phyloP scores from a whole-genome alignment of 2,888 invertebrate species.

The Tinea semifulvella region DNA sequence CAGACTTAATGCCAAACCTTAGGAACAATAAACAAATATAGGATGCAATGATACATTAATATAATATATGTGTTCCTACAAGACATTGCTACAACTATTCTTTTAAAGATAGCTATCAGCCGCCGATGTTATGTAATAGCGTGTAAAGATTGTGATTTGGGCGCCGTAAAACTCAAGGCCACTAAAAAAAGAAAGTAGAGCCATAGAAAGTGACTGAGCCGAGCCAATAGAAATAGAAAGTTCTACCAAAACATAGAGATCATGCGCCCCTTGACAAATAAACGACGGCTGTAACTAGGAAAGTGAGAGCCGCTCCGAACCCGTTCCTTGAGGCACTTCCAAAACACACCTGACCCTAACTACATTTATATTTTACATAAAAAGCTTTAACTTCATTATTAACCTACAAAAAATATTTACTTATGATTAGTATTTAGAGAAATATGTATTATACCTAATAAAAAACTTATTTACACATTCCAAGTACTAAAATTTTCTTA shows the following conservation, averaged over 20 bases:
- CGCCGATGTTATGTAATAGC: constrained; percentile 7
- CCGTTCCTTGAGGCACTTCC: constrained; percentile 31
- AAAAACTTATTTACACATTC: neutral
- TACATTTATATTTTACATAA: too few species aligned
- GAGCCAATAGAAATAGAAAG: constrained; percentile 63
- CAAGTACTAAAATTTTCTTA: neutral
- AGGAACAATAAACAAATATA: too few species aligned
- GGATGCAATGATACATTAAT: too few species aligned
- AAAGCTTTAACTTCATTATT: too few species aligned
- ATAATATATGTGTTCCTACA: too few species aligned
- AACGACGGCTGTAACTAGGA: constrained; percentile 54
- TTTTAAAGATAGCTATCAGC: neutral
- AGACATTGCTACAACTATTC: too few species aligned
- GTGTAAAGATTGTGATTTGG: neutral
- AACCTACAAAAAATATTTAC: too few species aligned
- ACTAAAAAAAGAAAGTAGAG: constrained; percentile 59
- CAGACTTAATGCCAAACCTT: too few species aligned
- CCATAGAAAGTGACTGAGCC: constrained; percentile 57
- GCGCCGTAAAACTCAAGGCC: constrained; percentile 6
- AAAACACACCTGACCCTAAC: too few species aligned
- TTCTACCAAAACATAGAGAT: constrained; percentile 43
- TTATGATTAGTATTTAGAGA: too few species aligned
- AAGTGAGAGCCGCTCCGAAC: constrained; percentile 57
- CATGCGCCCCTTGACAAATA: constrained; percentile 55
- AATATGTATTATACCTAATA: too few species aligned